A percentile compares a stretch with the other conserved stretches of the same genome.
Evolutionary conservation across 2,113 vertebrate species (phyloP).

Genomic region (Percina caprodes): DNA sequence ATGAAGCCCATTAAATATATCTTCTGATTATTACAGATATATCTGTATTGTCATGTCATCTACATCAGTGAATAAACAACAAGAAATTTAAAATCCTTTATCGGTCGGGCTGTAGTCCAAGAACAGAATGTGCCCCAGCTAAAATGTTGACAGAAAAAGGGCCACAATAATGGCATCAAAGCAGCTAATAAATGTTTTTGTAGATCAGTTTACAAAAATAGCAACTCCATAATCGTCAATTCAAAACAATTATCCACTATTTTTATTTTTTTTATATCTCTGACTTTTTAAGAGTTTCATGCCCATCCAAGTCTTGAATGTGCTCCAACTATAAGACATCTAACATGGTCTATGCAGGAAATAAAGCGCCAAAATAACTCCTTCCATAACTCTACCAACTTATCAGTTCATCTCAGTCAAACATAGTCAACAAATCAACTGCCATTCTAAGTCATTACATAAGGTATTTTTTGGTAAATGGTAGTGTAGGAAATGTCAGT

Average conservation of each 20-base stretch:
- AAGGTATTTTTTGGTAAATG: not conserved
- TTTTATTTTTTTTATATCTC: not conserved
- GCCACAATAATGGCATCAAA: not conserved
- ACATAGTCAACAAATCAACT: not conserved
- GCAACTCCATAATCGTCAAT: not conserved
- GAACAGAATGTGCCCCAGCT: not conserved
- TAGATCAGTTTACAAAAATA: not conserved
- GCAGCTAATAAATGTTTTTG: not conserved
- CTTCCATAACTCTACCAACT: no score
- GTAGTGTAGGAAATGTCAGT: conserved; percentile 12
- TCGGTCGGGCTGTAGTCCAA: not conserved
- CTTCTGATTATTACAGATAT: not conserved
- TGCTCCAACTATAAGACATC: no score
- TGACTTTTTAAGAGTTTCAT: not conserved
- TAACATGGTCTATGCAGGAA: not conserved
- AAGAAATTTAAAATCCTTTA: not conserved
- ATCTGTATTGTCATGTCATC: not conserved
- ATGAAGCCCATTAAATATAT: not conserved
- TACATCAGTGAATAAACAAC: not conserved
- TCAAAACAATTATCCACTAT: not conserved
- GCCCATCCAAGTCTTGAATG: not conserved
- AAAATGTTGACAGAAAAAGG: not conserved
- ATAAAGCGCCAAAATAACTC: not conserved
- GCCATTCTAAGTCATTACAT: not conserved
- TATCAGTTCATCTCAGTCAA: not conserved